Evolutionary conservation across 2,888 invertebrate genomes (phyloP).

Genomic region (Omphaloscelis lunosa): DNA sequence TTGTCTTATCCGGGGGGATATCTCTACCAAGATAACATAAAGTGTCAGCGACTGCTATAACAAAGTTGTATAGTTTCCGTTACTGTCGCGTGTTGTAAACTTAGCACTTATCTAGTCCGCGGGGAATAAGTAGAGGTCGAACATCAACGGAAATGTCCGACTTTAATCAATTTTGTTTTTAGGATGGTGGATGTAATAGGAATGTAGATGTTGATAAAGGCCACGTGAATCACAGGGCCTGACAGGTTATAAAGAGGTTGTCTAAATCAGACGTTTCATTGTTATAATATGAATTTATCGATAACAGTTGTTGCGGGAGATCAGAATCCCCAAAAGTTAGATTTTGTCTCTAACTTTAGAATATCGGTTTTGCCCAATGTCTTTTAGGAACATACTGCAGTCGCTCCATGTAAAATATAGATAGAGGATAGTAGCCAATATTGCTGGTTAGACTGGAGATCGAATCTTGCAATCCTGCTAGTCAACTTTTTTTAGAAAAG

Average conservation of each 20-base stretch:
- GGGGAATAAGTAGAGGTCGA: constrained; percentile 7
- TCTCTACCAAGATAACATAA: constrained; percentile 10
- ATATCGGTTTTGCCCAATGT: neutral
- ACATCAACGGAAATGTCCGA: neutral
- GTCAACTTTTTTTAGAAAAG: neutral
- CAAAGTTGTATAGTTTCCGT: constrained; percentile 34
- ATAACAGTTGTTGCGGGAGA: neutral
- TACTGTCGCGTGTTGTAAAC: constrained; percentile 32
- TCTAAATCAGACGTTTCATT: neutral
- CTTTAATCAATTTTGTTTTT: constrained; percentile 2
- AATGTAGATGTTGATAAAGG: too few relatives aligned
- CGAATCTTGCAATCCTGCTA: neutral
- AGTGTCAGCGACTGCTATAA: constrained; percentile 6
- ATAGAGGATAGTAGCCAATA: neutral
- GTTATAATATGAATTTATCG: neutral
- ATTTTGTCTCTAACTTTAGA: neutral
- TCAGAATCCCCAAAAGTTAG: neutral
- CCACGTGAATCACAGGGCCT: neutral
- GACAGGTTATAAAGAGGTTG: too few relatives aligned
- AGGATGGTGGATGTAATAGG: neutral
- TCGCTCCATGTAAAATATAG: neutral
- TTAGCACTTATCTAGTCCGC: constrained; percentile 36
- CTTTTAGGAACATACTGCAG: neutral
- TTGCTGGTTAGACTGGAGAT: too few relatives aligned
- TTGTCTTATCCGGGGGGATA: neutral